Conservation (phyloP, 2,888 invertebrate genomes). For the Odontothrips loti region DNA sequence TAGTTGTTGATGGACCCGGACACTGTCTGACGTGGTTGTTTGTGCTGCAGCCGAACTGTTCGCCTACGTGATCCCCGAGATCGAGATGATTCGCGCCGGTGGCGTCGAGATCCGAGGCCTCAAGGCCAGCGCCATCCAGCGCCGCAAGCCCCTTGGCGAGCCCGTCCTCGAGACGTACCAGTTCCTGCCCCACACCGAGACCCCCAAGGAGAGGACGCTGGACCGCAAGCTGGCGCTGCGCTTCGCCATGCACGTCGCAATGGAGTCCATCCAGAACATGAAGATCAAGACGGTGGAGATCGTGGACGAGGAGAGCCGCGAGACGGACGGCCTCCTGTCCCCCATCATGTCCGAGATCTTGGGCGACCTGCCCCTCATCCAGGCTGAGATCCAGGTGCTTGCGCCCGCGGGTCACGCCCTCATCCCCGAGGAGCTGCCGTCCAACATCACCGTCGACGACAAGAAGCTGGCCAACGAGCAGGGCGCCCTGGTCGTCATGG, state of each 20-base stretch:
- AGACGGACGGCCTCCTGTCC: slow-evolving; percentile 52
- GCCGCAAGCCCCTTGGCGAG: slow-evolving; percentile 62
- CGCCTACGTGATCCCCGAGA: slow-evolving; percentile 51
- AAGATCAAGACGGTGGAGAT: slow-evolving; percentile 60
- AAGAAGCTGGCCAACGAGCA: slow-evolving; percentile 55
- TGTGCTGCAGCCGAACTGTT: slow-evolving; percentile 38
- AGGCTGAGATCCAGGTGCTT: slow-evolving; percentile 60
- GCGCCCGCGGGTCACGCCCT: slow-evolving; percentile 43
- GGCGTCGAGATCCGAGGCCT: slow-evolving; percentile 74
- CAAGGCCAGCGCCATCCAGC: slow-evolving; percentile 69
- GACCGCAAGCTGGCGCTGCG: slow-evolving; percentile 45
- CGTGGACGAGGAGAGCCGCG: slow-evolving; percentile 52
- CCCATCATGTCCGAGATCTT: slow-evolving; percentile 56
- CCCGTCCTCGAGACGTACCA: slow-evolving; percentile 72
- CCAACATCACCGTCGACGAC: slow-evolving; percentile 56
- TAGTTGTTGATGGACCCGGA: background rate
- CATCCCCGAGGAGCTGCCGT: slow-evolving; percentile 48
- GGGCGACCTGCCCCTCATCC: slow-evolving; percentile 63
- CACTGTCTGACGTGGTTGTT: background rate
- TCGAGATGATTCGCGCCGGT: slow-evolving; percentile 58
- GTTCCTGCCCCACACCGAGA: slow-evolving; percentile 60
- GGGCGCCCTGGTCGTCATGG: slow-evolving; percentile 52
- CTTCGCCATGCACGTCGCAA: slow-evolving; percentile 61
- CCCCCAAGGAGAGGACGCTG: slow-evolving; percentile 37
- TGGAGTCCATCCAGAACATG: slow-evolving; percentile 63